phyloP scores from a whole-genome alignment of 2,888 invertebrate species.

The Tenthredo amoena region DNA sequence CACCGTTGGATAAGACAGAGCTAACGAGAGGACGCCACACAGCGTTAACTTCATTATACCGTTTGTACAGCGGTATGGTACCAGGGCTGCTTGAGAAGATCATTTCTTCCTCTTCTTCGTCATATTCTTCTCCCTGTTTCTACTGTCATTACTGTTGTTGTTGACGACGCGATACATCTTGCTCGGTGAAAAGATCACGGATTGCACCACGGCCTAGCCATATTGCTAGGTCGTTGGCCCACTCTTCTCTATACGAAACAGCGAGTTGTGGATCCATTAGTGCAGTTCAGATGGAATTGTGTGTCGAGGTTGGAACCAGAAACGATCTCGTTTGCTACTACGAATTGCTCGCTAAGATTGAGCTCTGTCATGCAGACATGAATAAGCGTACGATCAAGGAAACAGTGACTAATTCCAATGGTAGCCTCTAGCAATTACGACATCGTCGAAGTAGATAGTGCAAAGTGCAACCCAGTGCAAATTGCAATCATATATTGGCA shows the following conservation, averaged over 20 bases:
- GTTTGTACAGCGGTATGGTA: slow-evolving; percentile 22
- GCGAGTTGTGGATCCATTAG: slow-evolving; percentile 44
- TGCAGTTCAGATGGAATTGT: slow-evolving; percentile 20
- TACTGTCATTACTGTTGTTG: slow-evolving; percentile 34
- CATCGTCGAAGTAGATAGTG: slow-evolving; percentile 31
- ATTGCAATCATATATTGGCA: slow-evolving; percentile 1
- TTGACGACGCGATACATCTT: slow-evolving; percentile 21
- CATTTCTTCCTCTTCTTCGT: slow-evolving; percentile 16
- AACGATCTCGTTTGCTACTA: background rate
- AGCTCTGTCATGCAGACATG: background rate
- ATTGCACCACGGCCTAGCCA: slow-evolving; percentile 8
- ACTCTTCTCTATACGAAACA: slow-evolving; percentile 23
- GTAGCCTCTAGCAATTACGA: slow-evolving; percentile 17
- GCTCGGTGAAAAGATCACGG: slow-evolving; percentile 12
- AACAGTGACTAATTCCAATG: slow-evolving; percentile 21
- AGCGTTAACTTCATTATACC: slow-evolving; percentile 51
- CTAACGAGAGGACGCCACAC: slow-evolving; percentile 45
- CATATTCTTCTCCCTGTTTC: background rate
- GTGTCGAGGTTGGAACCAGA: background rate
- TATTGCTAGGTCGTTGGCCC: slow-evolving; percentile 38
- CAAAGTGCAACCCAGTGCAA: background rate
- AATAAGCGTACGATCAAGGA: slow-evolving; percentile 6
- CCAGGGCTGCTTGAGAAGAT: slow-evolving; percentile 10
- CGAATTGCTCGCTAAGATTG: slow-evolving; percentile 1
- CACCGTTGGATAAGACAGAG: slow-evolving; percentile 20